Percentiles rank a stretch among this genome's conserved stretches.
These are phyloP conservation scores for Tachina lurida DNA, from an alignment of 2,888 invertebrate species.

Conservation along the genomic window DNA sequence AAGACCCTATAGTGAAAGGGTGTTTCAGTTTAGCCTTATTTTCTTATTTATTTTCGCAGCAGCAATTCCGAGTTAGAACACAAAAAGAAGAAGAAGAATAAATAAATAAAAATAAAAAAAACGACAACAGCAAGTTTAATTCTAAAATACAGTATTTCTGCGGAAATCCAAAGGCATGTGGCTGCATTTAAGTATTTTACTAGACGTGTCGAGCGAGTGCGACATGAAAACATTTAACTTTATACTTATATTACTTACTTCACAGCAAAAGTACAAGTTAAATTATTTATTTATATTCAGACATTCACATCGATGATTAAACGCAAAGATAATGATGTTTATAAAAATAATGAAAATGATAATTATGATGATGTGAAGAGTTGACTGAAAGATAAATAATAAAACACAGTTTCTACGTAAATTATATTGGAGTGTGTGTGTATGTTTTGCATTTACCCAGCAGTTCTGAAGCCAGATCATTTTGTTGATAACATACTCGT, in stretches of 20 bases:
- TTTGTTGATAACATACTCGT: neutral
- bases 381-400: conserved; percentile 40
- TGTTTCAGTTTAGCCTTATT: neutral
- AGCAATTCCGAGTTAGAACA: neutral
- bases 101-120: neutral
- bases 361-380: conserved; percentile 48
- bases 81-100: no score
- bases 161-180: conserved; percentile 21
- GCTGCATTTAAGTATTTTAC: conserved; percentile 1
- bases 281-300: conserved; percentile 40
- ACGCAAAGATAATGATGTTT: conserved; percentile 34
- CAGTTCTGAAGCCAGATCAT: neutral
- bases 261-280: conserved; percentile 40
- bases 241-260: conserved; percentile 17
- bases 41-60: neutral
- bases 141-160: conserved; percentile 13
- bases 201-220: conserved; percentile 32
- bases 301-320: conserved; percentile 31
- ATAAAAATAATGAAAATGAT: conserved; percentile 44
- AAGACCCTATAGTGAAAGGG: no score
- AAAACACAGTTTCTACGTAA: neutral
- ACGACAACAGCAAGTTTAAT: neutral
- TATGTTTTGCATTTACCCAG: neutral
- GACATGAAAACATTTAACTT: conserved; percentile 61
- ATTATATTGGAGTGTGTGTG: neutral